Base-by-base conservation (phyloP, 2,888 invertebrate genomes). In the Villa cingulata region DNA sequence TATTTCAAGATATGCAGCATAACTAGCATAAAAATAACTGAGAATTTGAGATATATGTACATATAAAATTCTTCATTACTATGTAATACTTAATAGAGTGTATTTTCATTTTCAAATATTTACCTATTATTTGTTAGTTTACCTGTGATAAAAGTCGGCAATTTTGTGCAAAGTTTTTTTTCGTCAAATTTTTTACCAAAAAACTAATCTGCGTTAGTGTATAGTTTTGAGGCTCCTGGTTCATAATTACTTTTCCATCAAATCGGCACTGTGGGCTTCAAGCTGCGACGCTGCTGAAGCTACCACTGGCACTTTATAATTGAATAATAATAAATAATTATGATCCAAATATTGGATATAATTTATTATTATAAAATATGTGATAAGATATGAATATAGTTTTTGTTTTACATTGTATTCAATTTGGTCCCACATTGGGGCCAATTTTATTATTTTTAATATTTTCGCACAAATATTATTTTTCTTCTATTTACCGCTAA, bases 201-300 rank as follows among this genome's bases (percentile, higher is more conserved):
- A 86, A 86, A 85, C 86, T 87, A 78, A 95, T 94, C 85, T 94
- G 91, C 81, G 89, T 88, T 84, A 94, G 85, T 81, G 92, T 88
- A 84, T 91, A 87, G 80, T 88, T 89, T 81, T 91, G 83, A 81
- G 92, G 86, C 83, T 94, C 94, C 83, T 92, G 90, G 87, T 89
- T 90, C 91, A 91, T 91, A 90, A 86, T 90, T 23, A 23, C 7
- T 90, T 87, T 65, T 57, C 88, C 73, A 74, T 72, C 70, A 71
- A 83, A 76, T 77, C 83, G 78, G 80, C 81, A 78, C 80, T 84
- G 87, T 88, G 88, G 88, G 87, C 88, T 88, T 88, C 88, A 88
- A 88, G 84, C 78, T 76, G 4, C n/a, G 2, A 74, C 78, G 79
- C 86, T 86, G 79, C 86, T 86, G 86, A 87, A 87, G 86, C 86